Conservation (phyloP, 2,888 invertebrate species). For the Hemithea aestivaria region DNA sequence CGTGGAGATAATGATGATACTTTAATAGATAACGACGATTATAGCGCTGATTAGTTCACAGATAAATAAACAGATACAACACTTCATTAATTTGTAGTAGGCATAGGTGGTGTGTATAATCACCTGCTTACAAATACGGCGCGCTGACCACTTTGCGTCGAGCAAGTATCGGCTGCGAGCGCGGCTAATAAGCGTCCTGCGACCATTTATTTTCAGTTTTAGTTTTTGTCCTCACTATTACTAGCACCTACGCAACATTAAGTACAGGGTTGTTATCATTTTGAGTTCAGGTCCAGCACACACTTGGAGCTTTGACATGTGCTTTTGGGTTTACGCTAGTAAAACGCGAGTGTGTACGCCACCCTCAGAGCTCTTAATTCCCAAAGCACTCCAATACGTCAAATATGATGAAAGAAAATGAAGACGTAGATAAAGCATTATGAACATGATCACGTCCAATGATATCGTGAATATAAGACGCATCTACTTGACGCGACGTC, state of each 20-base stretch:
- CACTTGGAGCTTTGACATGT: too few relatives aligned
- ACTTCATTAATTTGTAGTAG: slow-evolving; percentile 14
- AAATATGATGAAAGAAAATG: too few relatives aligned
- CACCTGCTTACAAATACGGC: slow-evolving; percentile 58
- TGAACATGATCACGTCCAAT: slow-evolving; percentile 1
- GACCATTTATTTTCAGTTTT: slow-evolving; percentile 64
- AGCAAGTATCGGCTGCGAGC: slow-evolving; percentile 44
- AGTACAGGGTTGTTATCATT: slow-evolving; percentile 45
- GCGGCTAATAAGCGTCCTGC: slow-evolving; percentile 57
- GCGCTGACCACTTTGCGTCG: slow-evolving; percentile 43
- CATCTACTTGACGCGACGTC: neutral
- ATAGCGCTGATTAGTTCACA: slow-evolving; percentile 2
- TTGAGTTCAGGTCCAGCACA: too few relatives aligned
- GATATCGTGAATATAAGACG: slow-evolving; percentile 1
- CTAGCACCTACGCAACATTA: slow-evolving; percentile 56
- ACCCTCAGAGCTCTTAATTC: too few relatives aligned
- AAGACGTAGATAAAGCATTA: neutral
- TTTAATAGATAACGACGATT: slow-evolving; percentile 1
- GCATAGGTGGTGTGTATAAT: slow-evolving; percentile 41
- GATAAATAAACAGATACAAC: slow-evolving; percentile 23
- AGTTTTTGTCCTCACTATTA: slow-evolving; percentile 59
- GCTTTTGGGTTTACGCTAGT: too few relatives aligned
- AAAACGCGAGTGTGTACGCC: too few relatives aligned
- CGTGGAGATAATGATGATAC: slow-evolving; percentile 1
- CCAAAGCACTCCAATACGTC: too few relatives aligned